Base-by-base conservation (phyloP, 2,113 vertebrate species). In the Cavia aperea region DNA sequence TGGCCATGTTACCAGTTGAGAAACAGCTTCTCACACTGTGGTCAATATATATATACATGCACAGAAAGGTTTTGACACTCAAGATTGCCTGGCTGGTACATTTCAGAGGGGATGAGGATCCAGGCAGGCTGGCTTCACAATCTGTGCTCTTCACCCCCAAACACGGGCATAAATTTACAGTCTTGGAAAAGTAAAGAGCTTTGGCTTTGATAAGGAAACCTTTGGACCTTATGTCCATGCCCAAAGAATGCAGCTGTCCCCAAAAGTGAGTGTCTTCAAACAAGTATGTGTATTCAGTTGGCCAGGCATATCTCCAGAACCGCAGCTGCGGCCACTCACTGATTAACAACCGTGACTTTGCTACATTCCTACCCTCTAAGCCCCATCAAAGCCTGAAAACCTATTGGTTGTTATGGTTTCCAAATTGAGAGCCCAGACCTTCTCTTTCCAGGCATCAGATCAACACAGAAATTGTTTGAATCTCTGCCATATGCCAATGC, bases 361-460 rank as follows among this genome's bases (percentile, higher is more conserved):
- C 39, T 65, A 16, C 13, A 2, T 63, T 62, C 70, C 68, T n/a
- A 58, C 72, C 68, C 58, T 60, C 81, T 15, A 73, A 60, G 43
- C 66, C 68, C 26, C 77, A 77, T 5, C 70, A 73, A 70, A 81
- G 58, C 84, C 88, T 60, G 63, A 43, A 83, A 93, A 81, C 24
- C 73, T 84, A 49, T n/a, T 86, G 68, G 81, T 88, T 82, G 72
- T 84, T 93, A 82, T 18, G 19, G 72, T 91, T 94, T 93, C 93
- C 84, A 89, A 77, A 92, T 72, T 66, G 49, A 95, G 81, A 66
- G 81, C 90, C 93, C 46, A 62, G 75, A 92, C 84, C 82, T 92
- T 77, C 79, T 87, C 88, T 92, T 94, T 79, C 88, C 51, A 66
- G 85, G 85, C 63, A 58, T 92, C 84, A 88, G 56, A 81, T 89